Percentiles rank a stretch among this genome's conserved stretches.
Conservation (phyloP, 2,113 vertebrate genomes). For the Macroglossus sobrinus region DNA sequence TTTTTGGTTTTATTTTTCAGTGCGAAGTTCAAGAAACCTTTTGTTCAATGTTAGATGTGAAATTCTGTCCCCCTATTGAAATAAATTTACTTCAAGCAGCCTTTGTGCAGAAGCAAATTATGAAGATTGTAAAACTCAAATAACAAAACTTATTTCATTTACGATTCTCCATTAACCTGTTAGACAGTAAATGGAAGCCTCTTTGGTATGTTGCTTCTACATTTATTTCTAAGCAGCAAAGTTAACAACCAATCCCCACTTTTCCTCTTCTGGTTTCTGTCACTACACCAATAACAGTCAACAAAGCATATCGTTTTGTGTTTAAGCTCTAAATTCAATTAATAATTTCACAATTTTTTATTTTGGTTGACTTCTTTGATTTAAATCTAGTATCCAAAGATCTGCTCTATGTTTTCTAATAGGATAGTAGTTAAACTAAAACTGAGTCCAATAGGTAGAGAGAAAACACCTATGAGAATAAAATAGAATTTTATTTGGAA, state of each 20-base stretch:
- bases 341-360: background rate
- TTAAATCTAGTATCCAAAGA: background rate
- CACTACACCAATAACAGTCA: background rate
- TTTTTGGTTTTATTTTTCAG: constrained; percentile 10
- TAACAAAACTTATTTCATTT: constrained; percentile 9
- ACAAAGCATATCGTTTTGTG: background rate
- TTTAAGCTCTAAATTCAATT: background rate
- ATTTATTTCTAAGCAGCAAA: constrained; percentile 14
- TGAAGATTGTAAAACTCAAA: background rate
- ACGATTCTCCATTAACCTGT: background rate
- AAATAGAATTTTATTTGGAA: background rate
- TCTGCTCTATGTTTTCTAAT: background rate
- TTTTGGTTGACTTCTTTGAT: background rate
- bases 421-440: background rate
- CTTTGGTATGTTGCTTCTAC: background rate
- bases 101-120: background rate
- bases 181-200: background rate
- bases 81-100: background rate
- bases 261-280: background rate
- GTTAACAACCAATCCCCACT: background rate
- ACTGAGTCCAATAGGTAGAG: background rate
- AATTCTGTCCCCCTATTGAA: background rate
- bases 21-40: background rate
- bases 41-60: background rate
- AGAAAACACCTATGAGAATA: background rate